Evolutionary conservation across 2,113 vertebrate species (phyloP).

Genomic region (Pseudorhombus dupliciocellatus): DNA sequence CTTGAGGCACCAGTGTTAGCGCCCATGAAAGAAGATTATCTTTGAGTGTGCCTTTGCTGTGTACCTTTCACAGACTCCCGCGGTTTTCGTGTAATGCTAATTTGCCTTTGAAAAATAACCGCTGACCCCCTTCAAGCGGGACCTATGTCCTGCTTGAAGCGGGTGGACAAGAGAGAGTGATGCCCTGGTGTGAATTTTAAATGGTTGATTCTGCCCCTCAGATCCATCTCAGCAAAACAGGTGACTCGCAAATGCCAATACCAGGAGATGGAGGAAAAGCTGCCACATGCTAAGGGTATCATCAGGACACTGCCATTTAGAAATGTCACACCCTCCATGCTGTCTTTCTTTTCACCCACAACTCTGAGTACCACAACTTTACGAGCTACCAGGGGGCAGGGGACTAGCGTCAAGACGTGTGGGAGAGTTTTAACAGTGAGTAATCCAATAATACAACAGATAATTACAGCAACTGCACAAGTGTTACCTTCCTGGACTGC

Average conservation of each 20-base stretch:
- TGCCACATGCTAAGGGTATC: constrained; percentile 67
- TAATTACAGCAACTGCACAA: constrained; percentile 57
- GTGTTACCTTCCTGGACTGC: constrained; percentile 43
- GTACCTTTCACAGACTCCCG: constrained; percentile 36
- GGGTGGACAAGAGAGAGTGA: constrained; percentile 60
- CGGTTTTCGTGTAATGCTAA: constrained; percentile 48
- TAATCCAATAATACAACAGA: constrained; percentile 45
- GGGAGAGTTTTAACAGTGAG: constrained; percentile 50
- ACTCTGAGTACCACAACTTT: constrained; percentile 55
- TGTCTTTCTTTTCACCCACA: constrained; percentile 41
- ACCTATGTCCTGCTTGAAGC: constrained; percentile 56
- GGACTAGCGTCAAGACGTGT: constrained; percentile 25
- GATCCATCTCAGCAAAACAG: constrained; percentile 69
- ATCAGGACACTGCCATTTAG: constrained; percentile 76
- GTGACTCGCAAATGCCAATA: constrained; percentile 79
- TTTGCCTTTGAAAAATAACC: constrained; percentile 64
- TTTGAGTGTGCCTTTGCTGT: constrained; percentile 37
- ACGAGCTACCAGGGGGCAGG: constrained; percentile 54
- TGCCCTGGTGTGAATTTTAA: constrained; percentile 67
- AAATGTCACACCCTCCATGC: constrained; percentile 75
- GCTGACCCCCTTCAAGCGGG: constrained; percentile 37
- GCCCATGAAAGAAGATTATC: constrained; percentile 38
- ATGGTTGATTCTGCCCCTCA: constrained; percentile 66
- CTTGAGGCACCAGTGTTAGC: constrained; percentile 22
- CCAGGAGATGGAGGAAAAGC: constrained; percentile 53